phyloP scores from a whole-genome alignment of 2,888 invertebrate species.

The Lasioglossum leucozonium region DNA sequence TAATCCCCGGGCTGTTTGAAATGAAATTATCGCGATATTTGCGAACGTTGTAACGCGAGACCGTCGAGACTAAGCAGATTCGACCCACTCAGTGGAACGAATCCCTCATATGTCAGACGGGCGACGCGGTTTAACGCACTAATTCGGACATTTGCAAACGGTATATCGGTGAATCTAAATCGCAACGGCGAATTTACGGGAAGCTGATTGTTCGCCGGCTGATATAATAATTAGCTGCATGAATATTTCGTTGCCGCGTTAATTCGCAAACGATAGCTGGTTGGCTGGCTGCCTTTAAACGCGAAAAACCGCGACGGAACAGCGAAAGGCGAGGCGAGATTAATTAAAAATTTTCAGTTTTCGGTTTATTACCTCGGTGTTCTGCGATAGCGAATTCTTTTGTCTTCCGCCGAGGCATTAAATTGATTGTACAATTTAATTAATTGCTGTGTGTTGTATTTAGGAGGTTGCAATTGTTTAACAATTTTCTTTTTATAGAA shows the following conservation, averaged over 20 bases:
- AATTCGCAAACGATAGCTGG: background rate
- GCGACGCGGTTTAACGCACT: constrained; percentile 10
- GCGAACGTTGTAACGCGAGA: constrained; percentile 37
- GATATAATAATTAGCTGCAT: constrained; percentile 3
- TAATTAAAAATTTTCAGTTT: background rate
- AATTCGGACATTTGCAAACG: background rate
- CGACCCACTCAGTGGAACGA: constrained; percentile 41
- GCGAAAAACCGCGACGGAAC: background rate
- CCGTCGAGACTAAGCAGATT: constrained; percentile 33
- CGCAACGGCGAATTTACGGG: background rate
- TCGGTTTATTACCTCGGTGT: background rate
- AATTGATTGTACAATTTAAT: background rate
- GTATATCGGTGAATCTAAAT: background rate
- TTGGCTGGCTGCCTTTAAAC: background rate
- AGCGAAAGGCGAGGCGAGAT: background rate
- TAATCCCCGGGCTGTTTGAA: constrained; percentile 46
- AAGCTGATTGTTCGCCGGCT: background rate
- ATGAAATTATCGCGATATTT: constrained; percentile 41
- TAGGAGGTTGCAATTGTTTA: background rate
- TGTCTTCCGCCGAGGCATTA: too few species aligned
- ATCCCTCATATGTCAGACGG: constrained; percentile 47
- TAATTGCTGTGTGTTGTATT: background rate
- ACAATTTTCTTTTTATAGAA: background rate
- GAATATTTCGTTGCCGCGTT: background rate
- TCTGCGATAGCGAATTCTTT: background rate